A percentile compares a stretch with the other conserved stretches of the same genome.
These are phyloP conservation scores for Trematocara caparti DNA, from an alignment of 2,797 vertebrate species.

Conservation along the genomic window DNA sequence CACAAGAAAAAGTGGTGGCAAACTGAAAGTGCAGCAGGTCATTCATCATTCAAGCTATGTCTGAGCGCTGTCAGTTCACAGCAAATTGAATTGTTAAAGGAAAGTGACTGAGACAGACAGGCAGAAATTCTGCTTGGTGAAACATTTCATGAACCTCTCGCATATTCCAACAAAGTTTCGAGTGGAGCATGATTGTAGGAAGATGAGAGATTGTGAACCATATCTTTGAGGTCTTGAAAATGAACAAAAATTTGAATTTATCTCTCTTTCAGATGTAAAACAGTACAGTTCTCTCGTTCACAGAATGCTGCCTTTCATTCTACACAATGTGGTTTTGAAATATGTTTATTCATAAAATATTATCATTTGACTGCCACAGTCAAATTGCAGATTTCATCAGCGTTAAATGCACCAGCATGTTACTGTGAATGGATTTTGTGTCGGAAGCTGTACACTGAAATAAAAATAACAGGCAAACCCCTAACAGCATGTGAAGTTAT, in stretches of 20 bases:
- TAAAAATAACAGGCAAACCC: background rate
- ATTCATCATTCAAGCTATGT: background rate
- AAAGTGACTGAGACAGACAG: conserved; percentile 25
- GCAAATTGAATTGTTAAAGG: conserved; percentile 20
- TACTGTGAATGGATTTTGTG: background rate
- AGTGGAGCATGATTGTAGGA: background rate
- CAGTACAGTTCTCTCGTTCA: background rate
- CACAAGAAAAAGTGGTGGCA: background rate
- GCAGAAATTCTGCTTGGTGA: background rate
- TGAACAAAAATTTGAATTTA: background rate
- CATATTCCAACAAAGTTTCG: background rate
- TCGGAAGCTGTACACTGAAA: background rate
- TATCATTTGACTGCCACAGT: background rate
- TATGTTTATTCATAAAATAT: background rate
- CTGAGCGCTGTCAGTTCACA: conserved; percentile 15
- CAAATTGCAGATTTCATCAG: background rate
- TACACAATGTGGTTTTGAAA: background rate
- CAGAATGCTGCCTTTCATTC: background rate
- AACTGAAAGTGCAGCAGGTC: background rate
- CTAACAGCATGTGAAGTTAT: background rate
- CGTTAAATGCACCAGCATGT: background rate
- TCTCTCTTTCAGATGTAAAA: background rate
- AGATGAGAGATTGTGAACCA: background rate
- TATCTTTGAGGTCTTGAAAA: background rate
- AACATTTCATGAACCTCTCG: background rate